Base-by-base conservation (phyloP, 2,888 invertebrate genomes). In the Dexiosoma caninum region DNA sequence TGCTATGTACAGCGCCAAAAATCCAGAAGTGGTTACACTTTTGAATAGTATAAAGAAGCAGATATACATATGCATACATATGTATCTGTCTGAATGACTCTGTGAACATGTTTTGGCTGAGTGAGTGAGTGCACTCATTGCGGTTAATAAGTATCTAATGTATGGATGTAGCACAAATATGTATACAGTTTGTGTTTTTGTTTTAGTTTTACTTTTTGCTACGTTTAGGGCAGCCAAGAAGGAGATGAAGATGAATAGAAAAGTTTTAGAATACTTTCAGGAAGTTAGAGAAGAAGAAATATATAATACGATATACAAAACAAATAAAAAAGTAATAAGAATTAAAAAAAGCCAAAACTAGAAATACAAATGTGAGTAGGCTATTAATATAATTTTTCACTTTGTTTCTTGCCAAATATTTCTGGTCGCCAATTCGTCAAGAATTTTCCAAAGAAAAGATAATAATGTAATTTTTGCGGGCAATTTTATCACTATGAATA, bases 341-440 rank as follows among this genome's bases (percentile, higher is more conserved):
- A 64, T 35, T 19, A 37, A 60, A 49, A 46, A 23, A 23, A 23
- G 23, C 2, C 35, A 23, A 8, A 57, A 60, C 85, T 83, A 86
- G 85, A 69, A 75, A 53, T 70, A 75, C 40, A 77, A 87, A 87
- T 87, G 86, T 85, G 84, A 85, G 83, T 83, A 85, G 83, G 86
- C 87, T 87, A 87, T 88, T 87, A 88, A 87, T 88, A 88, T 84
- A 85, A 88, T 87, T 87, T 86, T 85, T 76, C 76, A 80, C 71
- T 76, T 80, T 75, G 53, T 71, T 60, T 86, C 87, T 86, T 87
- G 87, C 86, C 84, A 86, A 83, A 86, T 86, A 88, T 87, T 87
- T 88, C 85, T 86, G 84, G 85, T 85, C 62, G 76, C 51, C 60
- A 84, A 86, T 85, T 82, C 82, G 78, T 85, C 85, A 86, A 86